Conservation (phyloP, 2,113 vertebrate genomes). For the Albula goreensis region DNA sequence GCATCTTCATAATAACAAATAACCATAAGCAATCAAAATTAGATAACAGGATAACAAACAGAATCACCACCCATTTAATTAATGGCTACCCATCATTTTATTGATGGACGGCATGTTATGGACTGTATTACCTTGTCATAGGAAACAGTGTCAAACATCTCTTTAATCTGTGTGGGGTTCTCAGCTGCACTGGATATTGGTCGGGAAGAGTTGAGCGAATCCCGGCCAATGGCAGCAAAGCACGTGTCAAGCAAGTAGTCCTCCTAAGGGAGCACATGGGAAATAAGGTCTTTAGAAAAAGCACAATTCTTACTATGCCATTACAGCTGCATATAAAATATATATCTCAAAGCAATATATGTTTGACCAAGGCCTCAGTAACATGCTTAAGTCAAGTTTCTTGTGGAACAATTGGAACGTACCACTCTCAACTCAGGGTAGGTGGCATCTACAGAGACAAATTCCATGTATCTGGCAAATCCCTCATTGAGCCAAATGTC, state of each 20-base stretch:
- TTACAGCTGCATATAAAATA: no score
- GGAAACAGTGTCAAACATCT: slow-evolving; percentile 78
- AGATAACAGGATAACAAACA: no score
- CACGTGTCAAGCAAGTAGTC: slow-evolving; percentile 69
- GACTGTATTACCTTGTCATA: slow-evolving; percentile 69
- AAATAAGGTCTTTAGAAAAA: not conserved
- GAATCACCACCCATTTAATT: no score
- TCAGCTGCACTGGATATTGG: slow-evolving; percentile 71
- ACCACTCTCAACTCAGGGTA: slow-evolving; percentile 67
- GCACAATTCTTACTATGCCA: not conserved
- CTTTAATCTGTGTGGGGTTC: slow-evolving; percentile 72
- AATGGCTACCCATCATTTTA: no score
- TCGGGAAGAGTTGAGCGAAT: slow-evolving; percentile 75
- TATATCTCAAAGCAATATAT: no score
- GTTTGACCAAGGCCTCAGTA: no score
- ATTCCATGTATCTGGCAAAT: slow-evolving; percentile 72
- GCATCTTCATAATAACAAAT: no score
- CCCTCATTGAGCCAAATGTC: slow-evolving; percentile 72
- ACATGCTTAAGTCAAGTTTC: not conserved
- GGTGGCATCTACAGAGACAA: slow-evolving; percentile 65
- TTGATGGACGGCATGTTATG: not conserved
- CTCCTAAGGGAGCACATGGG: slow-evolving; percentile 57
- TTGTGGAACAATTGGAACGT: slow-evolving; percentile 19
- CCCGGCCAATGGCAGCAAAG: slow-evolving; percentile 67
- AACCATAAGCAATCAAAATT: no score